These are phyloP conservation scores for Eugnorisma glareosa DNA, from an alignment of 2,888 invertebrate species.

Conservation along the genomic window DNA sequence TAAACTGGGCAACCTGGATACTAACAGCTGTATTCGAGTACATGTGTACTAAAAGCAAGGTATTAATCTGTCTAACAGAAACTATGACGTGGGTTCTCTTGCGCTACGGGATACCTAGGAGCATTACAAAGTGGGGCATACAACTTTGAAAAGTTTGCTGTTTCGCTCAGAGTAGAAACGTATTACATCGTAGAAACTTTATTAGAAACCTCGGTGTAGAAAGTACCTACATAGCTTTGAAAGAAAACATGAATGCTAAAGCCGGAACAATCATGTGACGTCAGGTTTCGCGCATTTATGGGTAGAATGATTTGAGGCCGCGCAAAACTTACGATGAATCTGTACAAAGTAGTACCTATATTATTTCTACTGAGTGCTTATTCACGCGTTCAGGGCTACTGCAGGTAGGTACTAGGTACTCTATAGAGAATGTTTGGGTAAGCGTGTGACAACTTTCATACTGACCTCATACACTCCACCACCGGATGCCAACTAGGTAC, in stretches of 20 bases:
- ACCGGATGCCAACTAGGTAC: constrained; percentile 16
- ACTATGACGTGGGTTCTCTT: constrained; percentile 34
- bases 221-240: constrained; percentile 35
- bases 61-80: constrained; percentile 25
- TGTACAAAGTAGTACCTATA: neutral
- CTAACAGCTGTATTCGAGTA: constrained; percentile 19
- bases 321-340: neutral
- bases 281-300: constrained; percentile 21
- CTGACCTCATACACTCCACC: neutral
- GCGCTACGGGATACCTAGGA: constrained; percentile 17
- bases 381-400: neutral
- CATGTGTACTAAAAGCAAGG: constrained; percentile 29
- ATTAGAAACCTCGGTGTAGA: constrained; percentile 37
- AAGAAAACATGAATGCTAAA: constrained; percentile 26
- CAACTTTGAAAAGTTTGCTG: constrained; percentile 28
- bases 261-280: constrained; percentile 11
- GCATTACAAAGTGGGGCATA: constrained; percentile 22
- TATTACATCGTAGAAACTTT: constrained; percentile 33
- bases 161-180: constrained; percentile 20
- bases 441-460: constrained; percentile 31
- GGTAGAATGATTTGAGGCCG: neutral
- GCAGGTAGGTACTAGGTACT: neutral
- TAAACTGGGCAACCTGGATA: constrained; percentile 50
- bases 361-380: neutral
- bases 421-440: neutral